These are phyloP conservation scores for Aporophyla lueneburgensis DNA, from an alignment of 2,888 invertebrate genomes.

Conservation along the genomic window DNA sequence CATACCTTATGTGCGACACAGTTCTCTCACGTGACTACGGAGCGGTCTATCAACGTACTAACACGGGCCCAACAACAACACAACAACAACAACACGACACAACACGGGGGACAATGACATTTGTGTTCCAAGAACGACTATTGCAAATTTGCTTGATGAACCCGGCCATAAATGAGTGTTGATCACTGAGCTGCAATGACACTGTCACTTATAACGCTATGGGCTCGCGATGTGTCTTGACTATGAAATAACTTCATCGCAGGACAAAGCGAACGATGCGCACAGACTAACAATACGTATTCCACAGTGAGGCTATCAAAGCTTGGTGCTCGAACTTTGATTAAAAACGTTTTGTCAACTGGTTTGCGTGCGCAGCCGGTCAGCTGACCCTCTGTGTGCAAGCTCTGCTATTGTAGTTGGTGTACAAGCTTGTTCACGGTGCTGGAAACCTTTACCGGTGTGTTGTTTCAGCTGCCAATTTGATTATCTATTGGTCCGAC, in stretches of 20 bases:
- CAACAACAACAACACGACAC: too few species aligned
- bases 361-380: not conserved
- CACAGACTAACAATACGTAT: conserved; percentile 8
- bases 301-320: conserved; percentile 11
- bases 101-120: too few species aligned
- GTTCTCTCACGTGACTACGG: too few species aligned
- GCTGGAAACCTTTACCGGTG: not conserved
- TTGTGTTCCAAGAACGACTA: not conserved
- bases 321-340: conserved; percentile 24
- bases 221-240: not conserved
- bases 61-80: too few species aligned
- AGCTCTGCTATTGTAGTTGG: not conserved
- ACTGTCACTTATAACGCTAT: too few species aligned
- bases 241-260: not conserved
- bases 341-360: conserved; percentile 28
- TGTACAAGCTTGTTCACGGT: not conserved
- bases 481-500: not conserved
- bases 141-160: not conserved
- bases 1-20: too few species aligned
- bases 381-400: not conserved
- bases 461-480: conserved; percentile 15
- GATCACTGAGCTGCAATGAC: not conserved
- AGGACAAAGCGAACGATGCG: not conserved
- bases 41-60: too few species aligned
- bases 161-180: not conserved